These are phyloP conservation scores for Hippocampus zosterae DNA, from an alignment of 2,113 vertebrate species.

Conservation along the genomic window DNA sequence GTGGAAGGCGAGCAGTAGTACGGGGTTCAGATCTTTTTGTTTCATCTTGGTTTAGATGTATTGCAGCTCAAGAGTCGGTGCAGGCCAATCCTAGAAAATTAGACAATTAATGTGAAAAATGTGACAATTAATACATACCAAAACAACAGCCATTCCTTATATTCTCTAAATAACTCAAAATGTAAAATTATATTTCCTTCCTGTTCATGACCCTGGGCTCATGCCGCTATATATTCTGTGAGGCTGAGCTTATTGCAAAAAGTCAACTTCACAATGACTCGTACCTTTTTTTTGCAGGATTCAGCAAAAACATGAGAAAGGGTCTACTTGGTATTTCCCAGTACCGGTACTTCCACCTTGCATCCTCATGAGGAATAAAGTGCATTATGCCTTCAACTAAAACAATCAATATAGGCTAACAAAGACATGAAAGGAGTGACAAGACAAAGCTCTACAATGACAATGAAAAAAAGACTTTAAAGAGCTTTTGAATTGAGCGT, in stretches of 20 bases:
- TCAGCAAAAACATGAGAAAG: constrained; percentile 8
- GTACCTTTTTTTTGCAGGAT: not conserved
- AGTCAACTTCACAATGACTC: constrained; percentile 1
- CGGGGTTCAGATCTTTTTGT: constrained; percentile 83
- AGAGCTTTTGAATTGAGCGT: constrained; percentile 13
- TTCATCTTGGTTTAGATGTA: constrained; percentile 74
- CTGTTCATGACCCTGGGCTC: not conserved
- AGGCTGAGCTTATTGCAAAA: constrained; percentile 16
- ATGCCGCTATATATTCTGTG: not conserved
- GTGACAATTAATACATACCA: not conserved
- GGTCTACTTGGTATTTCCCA: not conserved
- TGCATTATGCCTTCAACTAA: not conserved
- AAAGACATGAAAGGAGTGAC: not conserved
- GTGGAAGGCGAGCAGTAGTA: constrained; percentile 83
- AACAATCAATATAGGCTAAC: not conserved
- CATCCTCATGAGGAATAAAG: not conserved
- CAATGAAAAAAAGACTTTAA: not conserved
- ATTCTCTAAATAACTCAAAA: not conserved
- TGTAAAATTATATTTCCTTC: not conserved
- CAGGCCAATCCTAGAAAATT: not conserved
- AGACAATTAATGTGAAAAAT: too few species aligned
- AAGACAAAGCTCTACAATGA: not conserved
- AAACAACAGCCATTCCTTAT: not conserved
- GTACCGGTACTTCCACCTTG: not conserved
- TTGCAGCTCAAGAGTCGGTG: not conserved